These are phyloP conservation scores for Trisateles emortualis DNA, from an alignment of 2,888 invertebrate species.

Conservation along the genomic window DNA sequence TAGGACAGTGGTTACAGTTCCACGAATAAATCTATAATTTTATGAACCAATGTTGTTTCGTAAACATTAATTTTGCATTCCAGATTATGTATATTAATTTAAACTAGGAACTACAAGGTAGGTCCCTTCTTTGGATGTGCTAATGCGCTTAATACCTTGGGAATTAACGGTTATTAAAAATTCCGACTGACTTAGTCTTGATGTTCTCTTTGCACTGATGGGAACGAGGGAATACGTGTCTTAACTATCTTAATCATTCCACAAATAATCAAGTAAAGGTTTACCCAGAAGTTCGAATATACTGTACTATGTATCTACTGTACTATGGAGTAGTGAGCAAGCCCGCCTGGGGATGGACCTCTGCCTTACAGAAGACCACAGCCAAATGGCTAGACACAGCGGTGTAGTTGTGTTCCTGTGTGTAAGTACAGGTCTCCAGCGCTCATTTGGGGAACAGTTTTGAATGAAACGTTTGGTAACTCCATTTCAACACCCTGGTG, in stretches of 20 bases:
- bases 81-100: conserved; percentile 14
- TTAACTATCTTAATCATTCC: neutral
- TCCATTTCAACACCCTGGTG: too few relatives aligned
- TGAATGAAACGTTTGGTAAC: too few relatives aligned
- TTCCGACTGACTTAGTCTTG: conserved; percentile 23
- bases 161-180: conserved; percentile 26
- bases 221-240: neutral
- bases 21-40: conserved; percentile 27
- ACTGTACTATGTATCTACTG: too few relatives aligned
- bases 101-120: conserved; percentile 12
- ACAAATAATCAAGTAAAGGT: neutral
- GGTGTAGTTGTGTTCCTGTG: too few relatives aligned
- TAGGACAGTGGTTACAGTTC: conserved; percentile 12
- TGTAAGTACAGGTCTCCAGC: too few relatives aligned
- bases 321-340: too few relatives aligned
- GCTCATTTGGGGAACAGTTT: too few relatives aligned
- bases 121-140: conserved; percentile 14
- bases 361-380: too few relatives aligned
- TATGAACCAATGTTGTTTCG: conserved; percentile 12
- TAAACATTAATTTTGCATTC: conserved; percentile 20
- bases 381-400: too few relatives aligned
- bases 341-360: too few relatives aligned
- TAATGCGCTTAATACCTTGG: conserved; percentile 15
- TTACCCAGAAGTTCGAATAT: neutral
- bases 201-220: neutral